phyloP scores from a whole-genome alignment of 1,140 invertebrate species.

The Drosophila tristis region DNA sequence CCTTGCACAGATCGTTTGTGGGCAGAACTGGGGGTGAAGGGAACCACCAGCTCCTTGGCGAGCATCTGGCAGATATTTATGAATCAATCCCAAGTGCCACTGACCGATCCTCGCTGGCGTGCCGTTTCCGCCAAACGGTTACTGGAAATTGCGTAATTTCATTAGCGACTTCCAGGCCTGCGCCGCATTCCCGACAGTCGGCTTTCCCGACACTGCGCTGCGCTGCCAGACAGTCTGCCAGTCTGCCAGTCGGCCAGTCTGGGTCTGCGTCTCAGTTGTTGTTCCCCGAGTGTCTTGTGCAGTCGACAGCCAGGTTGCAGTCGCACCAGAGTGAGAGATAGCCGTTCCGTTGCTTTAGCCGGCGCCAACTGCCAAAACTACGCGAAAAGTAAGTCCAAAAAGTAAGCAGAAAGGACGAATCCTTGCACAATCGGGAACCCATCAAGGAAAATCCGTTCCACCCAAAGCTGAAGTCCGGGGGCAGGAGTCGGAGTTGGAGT shows the following conservation, averaged over 20 bases:
- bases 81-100: too few relatives aligned
- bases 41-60: too few relatives aligned
- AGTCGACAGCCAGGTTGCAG: constrained; percentile 17
- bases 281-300: constrained; percentile 37
- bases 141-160: constrained; percentile 71
- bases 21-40: too few relatives aligned
- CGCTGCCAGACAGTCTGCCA: constrained; percentile 11
- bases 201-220: constrained; percentile 23
- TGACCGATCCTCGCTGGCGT: constrained; percentile 10
- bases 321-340: background rate
- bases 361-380: too few relatives aligned
- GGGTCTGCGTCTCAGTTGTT: constrained; percentile 18
- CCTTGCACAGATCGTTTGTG: too few relatives aligned
- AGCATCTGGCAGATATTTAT: too few relatives aligned
- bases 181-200: constrained; percentile 35
- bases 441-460: background rate
- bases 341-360: too few relatives aligned
- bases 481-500: background rate
- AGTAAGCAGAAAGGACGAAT: too few relatives aligned
- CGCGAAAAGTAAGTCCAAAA: too few relatives aligned
- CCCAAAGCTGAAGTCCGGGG: background rate
- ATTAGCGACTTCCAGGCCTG: constrained; percentile 45
- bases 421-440: too few relatives aligned
- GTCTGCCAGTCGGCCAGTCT: constrained; percentile 8
- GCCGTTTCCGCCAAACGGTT: too few relatives aligned